These are phyloP conservation scores for Danaus chrysippus DNA, from an alignment of 2,888 invertebrate species.

Conservation along the genomic window DNA sequence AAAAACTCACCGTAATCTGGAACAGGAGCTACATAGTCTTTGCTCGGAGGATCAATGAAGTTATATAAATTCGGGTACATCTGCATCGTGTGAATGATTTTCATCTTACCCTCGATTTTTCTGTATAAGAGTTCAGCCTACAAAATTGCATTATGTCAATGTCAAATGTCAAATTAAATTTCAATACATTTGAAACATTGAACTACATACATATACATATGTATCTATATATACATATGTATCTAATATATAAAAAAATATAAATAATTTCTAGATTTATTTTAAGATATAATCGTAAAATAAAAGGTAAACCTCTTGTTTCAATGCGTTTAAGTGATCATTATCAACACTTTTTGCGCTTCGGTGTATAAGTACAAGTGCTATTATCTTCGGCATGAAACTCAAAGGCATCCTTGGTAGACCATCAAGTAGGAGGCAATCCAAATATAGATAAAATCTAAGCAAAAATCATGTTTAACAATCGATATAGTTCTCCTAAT, in stretches of 20 bases:
- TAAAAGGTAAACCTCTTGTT: conserved; percentile 44
- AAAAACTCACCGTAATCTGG: conserved; percentile 55
- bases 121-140: conserved; percentile 74
- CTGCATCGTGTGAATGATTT: conserved; percentile 75
- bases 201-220: too few species aligned
- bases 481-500: too few species aligned
- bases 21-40: conserved; percentile 59
- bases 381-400: conserved; percentile 63
- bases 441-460: conserved; percentile 87
- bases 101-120: conserved; percentile 82
- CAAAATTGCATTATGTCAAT: neutral
- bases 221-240: too few species aligned
- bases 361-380: conserved; percentile 62
- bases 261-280: neutral
- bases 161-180: neutral
- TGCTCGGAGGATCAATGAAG: conserved; percentile 65
- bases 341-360: conserved; percentile 55
- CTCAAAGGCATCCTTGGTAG: conserved; percentile 75
- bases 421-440: conserved; percentile 83
- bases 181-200: neutral
- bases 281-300: neutral
- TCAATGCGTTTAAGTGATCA: conserved; percentile 46
- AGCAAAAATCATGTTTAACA: too few species aligned
- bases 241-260: too few species aligned
- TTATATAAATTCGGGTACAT: conserved; percentile 67